Evolutionary conservation across 2,797 vertebrate genomes (phyloP).

Genomic region (Picus viridis): DNA sequence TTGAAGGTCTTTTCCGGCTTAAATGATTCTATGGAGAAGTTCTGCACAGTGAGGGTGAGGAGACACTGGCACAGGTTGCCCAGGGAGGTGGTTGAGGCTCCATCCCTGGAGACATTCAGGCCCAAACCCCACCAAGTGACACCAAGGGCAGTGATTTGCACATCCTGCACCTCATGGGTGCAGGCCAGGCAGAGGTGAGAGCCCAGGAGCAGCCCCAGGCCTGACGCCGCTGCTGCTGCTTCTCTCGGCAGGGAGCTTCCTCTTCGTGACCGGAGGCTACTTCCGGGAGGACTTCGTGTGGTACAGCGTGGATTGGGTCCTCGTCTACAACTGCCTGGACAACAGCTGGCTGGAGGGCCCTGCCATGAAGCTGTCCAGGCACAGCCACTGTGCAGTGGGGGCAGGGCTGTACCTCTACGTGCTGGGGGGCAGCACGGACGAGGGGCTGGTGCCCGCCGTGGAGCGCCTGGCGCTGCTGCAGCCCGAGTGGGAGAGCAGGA

Average conservation of each 20-base stretch:
- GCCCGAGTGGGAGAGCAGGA: slow-evolving; percentile 82
- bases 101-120: background rate
- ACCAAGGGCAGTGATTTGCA: background rate
- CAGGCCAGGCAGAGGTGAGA: background rate
- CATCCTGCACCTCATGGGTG: background rate
- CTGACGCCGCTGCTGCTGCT: fast-evolving
- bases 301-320: slow-evolving; percentile 91
- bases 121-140: background rate
- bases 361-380: slow-evolving; percentile 84
- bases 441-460: slow-evolving; percentile 82
- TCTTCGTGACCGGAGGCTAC: slow-evolving; percentile 89
- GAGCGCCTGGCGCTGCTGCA: slow-evolving; percentile 82
- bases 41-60: too few relatives aligned
- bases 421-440: slow-evolving; percentile 87
- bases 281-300: slow-evolving; percentile 88
- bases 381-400: slow-evolving; percentile 87
- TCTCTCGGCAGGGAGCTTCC: slow-evolving; percentile 80
- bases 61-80: too few relatives aligned
- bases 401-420: slow-evolving; percentile 82
- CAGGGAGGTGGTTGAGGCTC: too few relatives aligned
- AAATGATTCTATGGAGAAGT: too few relatives aligned
- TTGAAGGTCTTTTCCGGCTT: too few relatives aligned
- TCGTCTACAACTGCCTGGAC: slow-evolving; percentile 81
- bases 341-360: slow-evolving; percentile 87
- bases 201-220: background rate